phyloP scores from a whole-genome alignment of 2,888 invertebrate species.

The Cosmia pyralina region DNA sequence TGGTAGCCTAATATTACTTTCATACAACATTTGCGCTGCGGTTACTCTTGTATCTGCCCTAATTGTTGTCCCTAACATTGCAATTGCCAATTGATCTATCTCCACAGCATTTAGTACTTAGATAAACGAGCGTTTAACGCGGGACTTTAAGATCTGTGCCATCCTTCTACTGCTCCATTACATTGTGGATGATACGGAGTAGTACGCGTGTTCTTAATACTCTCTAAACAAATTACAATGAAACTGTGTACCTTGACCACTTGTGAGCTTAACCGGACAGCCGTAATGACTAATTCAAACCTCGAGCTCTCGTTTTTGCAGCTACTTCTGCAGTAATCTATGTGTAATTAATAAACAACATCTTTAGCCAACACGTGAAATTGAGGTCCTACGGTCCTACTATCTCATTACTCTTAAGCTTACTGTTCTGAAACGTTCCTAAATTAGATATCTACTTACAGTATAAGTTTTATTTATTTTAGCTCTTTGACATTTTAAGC shows the following conservation, averaged over 20 bases:
- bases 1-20: neutral
- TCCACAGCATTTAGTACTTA: too few relatives aligned
- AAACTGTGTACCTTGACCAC: neutral
- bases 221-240: neutral
- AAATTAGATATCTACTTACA: too few relatives aligned
- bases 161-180: neutral
- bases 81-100: neutral
- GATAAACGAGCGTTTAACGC: neutral
- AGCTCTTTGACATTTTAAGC: neutral
- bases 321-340: conserved; percentile 1
- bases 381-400: too few relatives aligned
- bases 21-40: neutral
- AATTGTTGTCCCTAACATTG: neutral
- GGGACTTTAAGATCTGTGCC: neutral
- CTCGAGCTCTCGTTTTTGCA: neutral
- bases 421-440: neutral
- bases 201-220: neutral
- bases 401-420: too few relatives aligned
- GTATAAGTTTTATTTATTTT: too few relatives aligned
- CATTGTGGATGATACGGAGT: conserved; percentile 3
- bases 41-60: neutral
- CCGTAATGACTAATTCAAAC: neutral
- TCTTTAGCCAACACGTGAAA: too few relatives aligned
- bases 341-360: too few relatives aligned
- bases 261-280: neutral